Conservation (phyloP, 2,797 vertebrate genomes). For the Pampus argenteus region DNA sequence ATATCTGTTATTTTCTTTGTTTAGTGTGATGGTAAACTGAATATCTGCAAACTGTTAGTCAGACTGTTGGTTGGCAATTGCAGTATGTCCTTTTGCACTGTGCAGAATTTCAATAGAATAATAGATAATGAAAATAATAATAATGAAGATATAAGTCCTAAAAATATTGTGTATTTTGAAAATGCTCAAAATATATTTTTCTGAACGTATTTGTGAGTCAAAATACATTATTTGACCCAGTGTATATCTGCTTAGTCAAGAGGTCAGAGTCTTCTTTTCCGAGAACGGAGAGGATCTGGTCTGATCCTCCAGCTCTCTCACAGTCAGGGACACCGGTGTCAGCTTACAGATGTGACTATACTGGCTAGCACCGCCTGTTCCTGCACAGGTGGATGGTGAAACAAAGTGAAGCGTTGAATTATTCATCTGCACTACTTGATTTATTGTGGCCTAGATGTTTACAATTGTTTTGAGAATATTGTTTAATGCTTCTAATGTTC, state of each 20-base stretch:
- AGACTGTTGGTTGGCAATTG: background rate
- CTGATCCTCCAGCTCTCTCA: conserved; percentile 41
- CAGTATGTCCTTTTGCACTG: background rate
- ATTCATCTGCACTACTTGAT: background rate
- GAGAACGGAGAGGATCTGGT: conserved; percentile 17
- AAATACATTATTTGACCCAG: background rate
- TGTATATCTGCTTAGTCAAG: conserved; percentile 8
- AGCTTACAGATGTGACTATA: conserved; percentile 31
- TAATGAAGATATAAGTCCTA: no score
- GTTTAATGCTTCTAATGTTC: background rate
- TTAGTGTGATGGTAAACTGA: background rate
- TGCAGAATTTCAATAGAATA: background rate
- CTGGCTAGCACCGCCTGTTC: background rate
- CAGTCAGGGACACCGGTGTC: conserved; percentile 52
- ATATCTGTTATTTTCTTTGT: background rate
- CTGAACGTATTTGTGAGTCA: background rate
- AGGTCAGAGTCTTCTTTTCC: conserved; percentile 15
- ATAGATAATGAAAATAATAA: background rate
- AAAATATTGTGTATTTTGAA: background rate
- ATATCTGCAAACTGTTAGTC: background rate
- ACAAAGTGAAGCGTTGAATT: background rate
- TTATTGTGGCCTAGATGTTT: no score
- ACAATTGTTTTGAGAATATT: background rate
- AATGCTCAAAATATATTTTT: background rate
- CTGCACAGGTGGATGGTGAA: conserved; percentile 4